Conservation (phyloP, 2,888 invertebrate species). For the Melanargia galathea region DNA sequence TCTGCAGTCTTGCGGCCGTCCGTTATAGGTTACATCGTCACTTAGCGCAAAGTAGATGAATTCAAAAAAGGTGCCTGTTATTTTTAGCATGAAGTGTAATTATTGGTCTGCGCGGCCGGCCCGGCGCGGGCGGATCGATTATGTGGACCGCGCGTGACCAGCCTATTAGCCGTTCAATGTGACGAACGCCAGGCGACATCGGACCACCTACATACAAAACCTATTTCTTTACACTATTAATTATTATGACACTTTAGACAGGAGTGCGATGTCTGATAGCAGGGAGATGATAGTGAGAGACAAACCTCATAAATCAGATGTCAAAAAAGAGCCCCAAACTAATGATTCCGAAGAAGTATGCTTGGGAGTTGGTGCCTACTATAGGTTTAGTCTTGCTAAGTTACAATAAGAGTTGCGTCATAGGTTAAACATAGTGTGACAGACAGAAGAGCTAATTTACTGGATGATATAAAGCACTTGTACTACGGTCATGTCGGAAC, state of each 20-base stretch:
- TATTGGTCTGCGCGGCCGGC: conserved; percentile 14
- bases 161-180: conserved; percentile 17
- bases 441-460: too few species aligned
- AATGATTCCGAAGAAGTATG: too few species aligned
- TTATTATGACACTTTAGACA: not conserved
- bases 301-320: not conserved
- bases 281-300: not conserved
- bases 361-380: too few species aligned
- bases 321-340: too few species aligned
- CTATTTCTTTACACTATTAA: not conserved
- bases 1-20: not conserved
- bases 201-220: conserved; percentile 9
- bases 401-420: too few species aligned
- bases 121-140: conserved; percentile 20
- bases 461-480: too few species aligned
- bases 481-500: too few species aligned
- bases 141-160: conserved; percentile 20
- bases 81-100: conserved; percentile 12
- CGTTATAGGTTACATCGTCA: not conserved
- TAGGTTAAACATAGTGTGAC: too few species aligned
- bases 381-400: too few species aligned
- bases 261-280: not conserved
- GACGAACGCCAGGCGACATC: not conserved
- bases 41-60: not conserved
- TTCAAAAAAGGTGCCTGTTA: not conserved